Evolutionary conservation across 2,888 invertebrate genomes (phyloP), one percentile per base, ranked within the genome.

Genomic region (Oscheius sp.): DNA sequence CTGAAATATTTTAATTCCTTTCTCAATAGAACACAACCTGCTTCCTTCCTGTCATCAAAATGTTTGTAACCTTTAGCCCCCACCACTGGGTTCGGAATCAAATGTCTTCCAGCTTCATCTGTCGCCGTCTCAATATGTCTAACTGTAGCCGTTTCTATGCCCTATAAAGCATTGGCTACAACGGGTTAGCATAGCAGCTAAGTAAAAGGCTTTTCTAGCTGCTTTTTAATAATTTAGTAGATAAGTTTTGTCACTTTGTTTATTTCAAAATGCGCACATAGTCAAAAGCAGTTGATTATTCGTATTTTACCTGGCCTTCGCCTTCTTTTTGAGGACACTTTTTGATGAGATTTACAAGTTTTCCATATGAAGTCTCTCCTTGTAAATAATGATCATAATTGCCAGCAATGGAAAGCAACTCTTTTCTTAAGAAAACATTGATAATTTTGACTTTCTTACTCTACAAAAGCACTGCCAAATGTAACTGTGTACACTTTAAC

Each of bases 301-400:
- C 44, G 12, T 59, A 3, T 59, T 4, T 26, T 44, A 36, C 59
- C 24, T 12, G 59, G 24, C 17, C 22, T 14, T 45, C 62, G 36
- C 45, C 49, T 1, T 12, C 22, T n/a, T 51, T 50, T 1, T 64
- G 62, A 2, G 41, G 45, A 33, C 75, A 75, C 6, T 32, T 22
- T 44, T 75, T 75, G 20, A 75, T 67, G 6, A 50, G 30, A 36
- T 72, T 73, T 2, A 75, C 73, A 2, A 75, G 38, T 0, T 62
- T 59, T 24, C 63, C 75, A 45, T 75, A 75, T 2, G 72, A 67
- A 47, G 66, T 72, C 30, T 66, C 50, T 14, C 73, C 73, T 28
- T 41, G 45, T 0, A 73, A 36, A 17, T 73, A 66, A 2, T 64
- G 62, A 0, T 68, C 41, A 8, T 68, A 54, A 17, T 67, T 56